A percentile compares a stretch with the other conserved stretches of the same genome.
Evolutionary conservation across 2,797 vertebrate genomes (phyloP).

Genomic region (Acrossocheilus fasciatus): DNA sequence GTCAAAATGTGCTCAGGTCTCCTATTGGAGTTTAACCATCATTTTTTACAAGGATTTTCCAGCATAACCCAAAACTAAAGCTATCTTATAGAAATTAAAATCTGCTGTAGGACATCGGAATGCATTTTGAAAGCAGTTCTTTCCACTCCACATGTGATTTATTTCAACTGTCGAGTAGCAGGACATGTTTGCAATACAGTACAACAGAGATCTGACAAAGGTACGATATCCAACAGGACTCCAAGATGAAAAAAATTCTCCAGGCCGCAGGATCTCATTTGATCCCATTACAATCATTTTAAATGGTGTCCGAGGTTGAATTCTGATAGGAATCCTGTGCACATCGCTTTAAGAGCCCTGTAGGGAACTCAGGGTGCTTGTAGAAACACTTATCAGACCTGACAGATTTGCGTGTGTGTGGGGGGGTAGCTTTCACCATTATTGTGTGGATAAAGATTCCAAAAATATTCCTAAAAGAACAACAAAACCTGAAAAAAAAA

Average conservation of each 20-base stretch:
- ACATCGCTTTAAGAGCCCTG: neutral
- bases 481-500: neutral
- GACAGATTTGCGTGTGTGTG: neutral
- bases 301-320: neutral
- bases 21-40: neutral
- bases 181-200: neutral
- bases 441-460: neutral
- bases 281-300: constrained; percentile 22
- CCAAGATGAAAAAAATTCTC: neutral
- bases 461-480: neutral
- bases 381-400: neutral
- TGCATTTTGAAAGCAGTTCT: neutral
- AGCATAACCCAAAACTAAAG: neutral
- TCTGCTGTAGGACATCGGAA: neutral
- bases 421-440: neutral
- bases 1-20: neutral
- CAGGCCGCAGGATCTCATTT: constrained; percentile 17
- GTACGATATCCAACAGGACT: neutral
- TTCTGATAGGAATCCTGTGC: constrained; percentile 1
- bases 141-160: neutral
- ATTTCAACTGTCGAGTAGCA: neutral
- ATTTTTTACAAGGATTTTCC: neutral
- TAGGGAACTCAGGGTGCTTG: neutral
- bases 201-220: neutral
- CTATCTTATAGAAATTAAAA: neutral